Percentiles rank a stretch among this genome's conserved stretches.
Conservation (phyloP, 2,888 invertebrate genomes). For the Phymatocera aterrima region DNA sequence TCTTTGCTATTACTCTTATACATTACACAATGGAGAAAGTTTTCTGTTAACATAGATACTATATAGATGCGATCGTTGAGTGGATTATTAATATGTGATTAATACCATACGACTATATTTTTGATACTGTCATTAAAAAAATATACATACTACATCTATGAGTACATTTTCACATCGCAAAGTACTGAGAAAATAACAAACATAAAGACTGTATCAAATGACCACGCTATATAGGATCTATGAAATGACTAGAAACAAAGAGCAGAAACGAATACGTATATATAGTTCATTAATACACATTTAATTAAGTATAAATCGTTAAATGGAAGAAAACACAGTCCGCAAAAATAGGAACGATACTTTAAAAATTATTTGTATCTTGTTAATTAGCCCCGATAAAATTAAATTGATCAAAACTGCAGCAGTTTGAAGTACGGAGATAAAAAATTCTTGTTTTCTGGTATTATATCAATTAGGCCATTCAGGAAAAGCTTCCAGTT, state of each 20-base stretch:
- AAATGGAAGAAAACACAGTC: constrained; percentile 47
- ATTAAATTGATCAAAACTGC: not conserved
- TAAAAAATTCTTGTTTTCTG: not conserved
- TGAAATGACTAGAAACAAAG: constrained; percentile 53
- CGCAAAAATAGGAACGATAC: constrained; percentile 57
- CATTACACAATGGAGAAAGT: constrained; percentile 49
- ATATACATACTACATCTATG: not conserved
- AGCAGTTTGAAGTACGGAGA: not conserved
- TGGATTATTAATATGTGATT: not conserved
- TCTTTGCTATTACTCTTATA: constrained; percentile 25
- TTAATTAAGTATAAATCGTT: constrained; percentile 36
- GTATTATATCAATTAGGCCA: constrained; percentile 20
- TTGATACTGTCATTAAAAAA: not conserved
- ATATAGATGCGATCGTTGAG: not conserved
- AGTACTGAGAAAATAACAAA: constrained; percentile 14
- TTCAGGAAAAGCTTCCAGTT: constrained; percentile 2
- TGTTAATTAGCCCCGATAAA: not conserved
- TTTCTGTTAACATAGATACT: constrained; percentile 6
- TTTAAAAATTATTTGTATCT: constrained; percentile 42
- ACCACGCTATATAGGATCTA: constrained; percentile 29
- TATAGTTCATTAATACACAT: constrained; percentile 34
- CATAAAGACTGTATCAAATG: not conserved
- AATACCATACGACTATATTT: not conserved
- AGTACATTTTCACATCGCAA: constrained; percentile 29
- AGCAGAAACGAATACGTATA: constrained; percentile 23